phyloP scores from a whole-genome alignment of 2,797 vertebrate species.

The Rhabdomys pumilio region DNA sequence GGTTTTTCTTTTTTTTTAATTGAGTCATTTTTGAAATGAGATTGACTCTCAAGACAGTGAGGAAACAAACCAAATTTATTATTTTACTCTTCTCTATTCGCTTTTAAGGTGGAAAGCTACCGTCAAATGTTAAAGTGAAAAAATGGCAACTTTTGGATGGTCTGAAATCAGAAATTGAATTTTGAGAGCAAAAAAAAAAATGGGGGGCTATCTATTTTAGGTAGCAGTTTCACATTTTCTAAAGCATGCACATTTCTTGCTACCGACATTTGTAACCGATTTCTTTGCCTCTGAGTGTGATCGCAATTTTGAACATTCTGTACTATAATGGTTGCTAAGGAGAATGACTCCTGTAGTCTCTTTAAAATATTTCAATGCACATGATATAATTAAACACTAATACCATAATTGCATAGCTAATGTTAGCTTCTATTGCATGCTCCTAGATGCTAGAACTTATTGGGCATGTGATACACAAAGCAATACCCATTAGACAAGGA shows the following conservation, averaged over 20 bases:
- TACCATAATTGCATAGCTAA: constrained; percentile 72
- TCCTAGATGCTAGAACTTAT: constrained; percentile 80
- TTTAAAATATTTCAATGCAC: constrained; percentile 80
- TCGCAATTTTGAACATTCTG: constrained; percentile 78
- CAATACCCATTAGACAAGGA: constrained; percentile 66
- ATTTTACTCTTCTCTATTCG: constrained; percentile 28
- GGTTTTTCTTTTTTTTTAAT: constrained; percentile 12
- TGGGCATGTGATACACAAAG: constrained; percentile 78
- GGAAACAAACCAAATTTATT: neutral
- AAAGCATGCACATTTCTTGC: constrained; percentile 79
- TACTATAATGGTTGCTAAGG: constrained; percentile 73
- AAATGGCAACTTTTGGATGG: neutral
- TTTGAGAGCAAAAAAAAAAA: neutral
- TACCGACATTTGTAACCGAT: constrained; percentile 68
- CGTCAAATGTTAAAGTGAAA: neutral
- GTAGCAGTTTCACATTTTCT: constrained; percentile 37
- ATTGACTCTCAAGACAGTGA: constrained; percentile 62
- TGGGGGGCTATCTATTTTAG: constrained; percentile 34
- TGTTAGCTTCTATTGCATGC: constrained; percentile 81
- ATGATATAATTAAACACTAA: constrained; percentile 73
- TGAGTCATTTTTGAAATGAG: constrained; percentile 51
- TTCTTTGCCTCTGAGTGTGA: constrained; percentile 77
- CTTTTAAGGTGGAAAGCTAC: constrained; percentile 22
- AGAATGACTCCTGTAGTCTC: constrained; percentile 79
- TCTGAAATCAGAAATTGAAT: constrained; percentile 38